Conservation (phyloP, 1,140 invertebrate genomes). For the Diachasmimorpha longicaudata region DNA sequence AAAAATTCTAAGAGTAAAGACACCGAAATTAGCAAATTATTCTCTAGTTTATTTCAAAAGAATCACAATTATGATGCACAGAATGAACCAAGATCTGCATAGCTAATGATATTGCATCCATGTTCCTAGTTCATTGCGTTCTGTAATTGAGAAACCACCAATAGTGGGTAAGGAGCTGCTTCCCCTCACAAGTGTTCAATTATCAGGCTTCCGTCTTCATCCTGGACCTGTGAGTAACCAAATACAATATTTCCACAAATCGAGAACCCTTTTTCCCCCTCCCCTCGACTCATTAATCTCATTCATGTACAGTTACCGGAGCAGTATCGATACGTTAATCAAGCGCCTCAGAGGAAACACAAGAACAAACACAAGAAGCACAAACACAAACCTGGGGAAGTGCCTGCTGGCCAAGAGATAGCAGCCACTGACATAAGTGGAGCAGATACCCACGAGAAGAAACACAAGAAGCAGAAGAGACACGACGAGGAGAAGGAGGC, state of each 20-base stretch:
- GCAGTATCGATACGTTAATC: constrained; percentile 92
- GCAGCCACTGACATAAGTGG: constrained; percentile 68
- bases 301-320: constrained; percentile 80
- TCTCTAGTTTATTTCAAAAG: no score
- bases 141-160: constrained; percentile 96
- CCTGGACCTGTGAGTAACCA: constrained; percentile 83
- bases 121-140: constrained; percentile 80
- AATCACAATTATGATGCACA: no score
- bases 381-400: constrained; percentile 84
- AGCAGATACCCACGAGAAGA: constrained; percentile 89
- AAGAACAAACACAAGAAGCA: constrained; percentile 96
- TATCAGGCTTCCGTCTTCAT: constrained; percentile 94
- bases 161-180: constrained; percentile 94
- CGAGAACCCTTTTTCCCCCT: not conserved
- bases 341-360: constrained; percentile 89
- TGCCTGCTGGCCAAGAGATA: constrained; percentile 73
- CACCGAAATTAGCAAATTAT: no score
- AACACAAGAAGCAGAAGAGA: constrained; percentile 93
- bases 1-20: not conserved
- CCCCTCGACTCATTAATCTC: not conserved
- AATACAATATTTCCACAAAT: constrained; percentile 7
- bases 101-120: not conserved
- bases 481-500: constrained; percentile 92
- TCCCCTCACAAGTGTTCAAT: constrained; percentile 84
- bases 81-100: no score